These are phyloP conservation scores for Propithecus coquereli DNA, from an alignment of 2,113 vertebrate species.

Conservation along the genomic window DNA sequence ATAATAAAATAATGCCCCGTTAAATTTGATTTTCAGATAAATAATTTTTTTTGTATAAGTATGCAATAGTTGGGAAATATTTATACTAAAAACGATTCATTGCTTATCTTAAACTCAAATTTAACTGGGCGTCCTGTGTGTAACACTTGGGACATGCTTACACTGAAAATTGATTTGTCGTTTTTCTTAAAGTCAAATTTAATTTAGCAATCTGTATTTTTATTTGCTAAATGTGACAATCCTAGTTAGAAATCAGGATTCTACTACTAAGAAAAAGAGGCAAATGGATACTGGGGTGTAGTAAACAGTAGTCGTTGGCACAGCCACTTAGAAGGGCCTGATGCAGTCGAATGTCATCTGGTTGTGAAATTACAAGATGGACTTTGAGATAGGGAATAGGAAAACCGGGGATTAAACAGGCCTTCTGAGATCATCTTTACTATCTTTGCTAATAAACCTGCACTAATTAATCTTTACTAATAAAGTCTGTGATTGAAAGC, in stretches of 20 bases:
- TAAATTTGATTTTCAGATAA: conserved; percentile 3
- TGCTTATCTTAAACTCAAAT: background rate
- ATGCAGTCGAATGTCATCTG: background rate
- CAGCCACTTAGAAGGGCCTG: background rate
- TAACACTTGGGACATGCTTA: background rate
- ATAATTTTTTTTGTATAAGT: background rate
- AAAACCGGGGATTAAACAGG: background rate
- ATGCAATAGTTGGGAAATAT: background rate
- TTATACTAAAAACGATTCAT: background rate
- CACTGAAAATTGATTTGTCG: background rate
- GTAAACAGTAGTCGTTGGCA: background rate
- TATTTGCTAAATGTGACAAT: background rate
- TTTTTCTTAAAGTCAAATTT: conserved; percentile 8
- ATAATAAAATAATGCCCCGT: background rate
- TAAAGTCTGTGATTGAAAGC: background rate
- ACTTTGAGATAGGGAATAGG: background rate
- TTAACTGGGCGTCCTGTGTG: background rate
- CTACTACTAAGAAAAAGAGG: background rate
- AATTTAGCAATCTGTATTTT: background rate
- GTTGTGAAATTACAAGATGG: background rate
- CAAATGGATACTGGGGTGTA: background rate
- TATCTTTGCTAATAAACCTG: background rate
- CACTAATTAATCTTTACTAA: background rate
- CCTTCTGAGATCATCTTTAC: background rate
- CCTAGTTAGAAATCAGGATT: background rate